Evolutionary conservation across 2,797 vertebrate species (phyloP).

Genomic region (Scolopax bukidnonensis): DNA sequence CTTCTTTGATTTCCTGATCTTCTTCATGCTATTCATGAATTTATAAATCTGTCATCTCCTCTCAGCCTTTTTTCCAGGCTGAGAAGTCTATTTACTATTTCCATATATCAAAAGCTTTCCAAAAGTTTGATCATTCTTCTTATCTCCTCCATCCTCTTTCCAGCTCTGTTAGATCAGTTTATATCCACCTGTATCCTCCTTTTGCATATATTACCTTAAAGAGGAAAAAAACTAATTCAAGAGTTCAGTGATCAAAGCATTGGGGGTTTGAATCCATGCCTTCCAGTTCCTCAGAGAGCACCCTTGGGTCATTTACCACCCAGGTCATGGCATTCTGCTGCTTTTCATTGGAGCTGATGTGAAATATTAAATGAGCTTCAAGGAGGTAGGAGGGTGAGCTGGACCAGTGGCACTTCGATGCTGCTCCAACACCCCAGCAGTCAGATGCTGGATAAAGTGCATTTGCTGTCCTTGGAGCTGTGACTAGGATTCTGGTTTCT

Average conservation of each 20-base stretch:
- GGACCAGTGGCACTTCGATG: not conserved
- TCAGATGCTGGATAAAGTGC: not conserved
- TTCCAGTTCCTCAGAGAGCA: not conserved
- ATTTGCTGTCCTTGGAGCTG: not conserved
- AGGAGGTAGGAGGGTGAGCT: not conserved
- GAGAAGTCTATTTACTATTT: not conserved
- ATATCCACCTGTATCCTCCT: not conserved
- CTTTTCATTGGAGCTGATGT: not conserved
- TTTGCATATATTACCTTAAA: not conserved
- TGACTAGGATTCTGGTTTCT: not conserved
- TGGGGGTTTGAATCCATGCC: not conserved
- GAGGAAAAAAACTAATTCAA: not conserved
- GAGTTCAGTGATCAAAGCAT: not conserved
- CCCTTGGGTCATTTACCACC: rapidly evolving
- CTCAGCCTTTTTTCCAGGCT: not conserved
- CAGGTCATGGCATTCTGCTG: not conserved
- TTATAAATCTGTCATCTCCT: not conserved
- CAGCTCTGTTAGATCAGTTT: not conserved
- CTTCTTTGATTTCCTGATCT: constrained; percentile 22
- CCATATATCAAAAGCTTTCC: not conserved
- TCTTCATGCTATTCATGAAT: not conserved
- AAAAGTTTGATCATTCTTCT: not conserved
- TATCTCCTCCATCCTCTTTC: not conserved
- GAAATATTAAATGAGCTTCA: not conserved
- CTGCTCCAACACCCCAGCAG: not conserved